phyloP scores from a whole-genome alignment of 1,140 invertebrate species.

The Drosophila takahashii region DNA sequence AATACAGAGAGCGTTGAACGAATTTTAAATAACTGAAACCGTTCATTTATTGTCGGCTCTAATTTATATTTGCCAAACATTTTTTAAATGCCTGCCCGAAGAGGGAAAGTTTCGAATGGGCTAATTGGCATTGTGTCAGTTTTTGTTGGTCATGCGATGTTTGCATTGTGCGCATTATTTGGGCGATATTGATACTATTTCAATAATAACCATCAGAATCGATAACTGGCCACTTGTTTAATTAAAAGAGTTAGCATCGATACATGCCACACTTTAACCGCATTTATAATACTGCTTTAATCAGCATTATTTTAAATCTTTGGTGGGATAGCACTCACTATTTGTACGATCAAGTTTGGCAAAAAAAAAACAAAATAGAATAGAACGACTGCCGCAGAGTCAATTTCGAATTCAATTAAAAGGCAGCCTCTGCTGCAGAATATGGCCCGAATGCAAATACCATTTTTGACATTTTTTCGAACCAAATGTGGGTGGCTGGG shows the following conservation, averaged over 20 bases:
- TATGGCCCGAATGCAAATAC: slow-evolving; percentile 60
- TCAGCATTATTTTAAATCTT: slow-evolving; percentile 5
- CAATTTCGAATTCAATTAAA: slow-evolving; percentile 65
- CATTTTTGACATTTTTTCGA: slow-evolving; percentile 68
- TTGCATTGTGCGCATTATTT: slow-evolving; percentile 32
- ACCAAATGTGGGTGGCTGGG: slow-evolving; percentile 14
- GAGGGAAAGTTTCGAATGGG: slow-evolving; percentile 5
- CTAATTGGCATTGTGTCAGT: slow-evolving; percentile 45
- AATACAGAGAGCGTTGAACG: not conserved
- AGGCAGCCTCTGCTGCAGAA: slow-evolving; percentile 13
- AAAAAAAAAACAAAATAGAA: not conserved
- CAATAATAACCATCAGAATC: slow-evolving; percentile 1
- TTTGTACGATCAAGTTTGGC: not conserved
- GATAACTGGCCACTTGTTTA: slow-evolving; percentile 6
- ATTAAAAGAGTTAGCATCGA: slow-evolving; percentile 14
- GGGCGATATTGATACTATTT: not conserved
- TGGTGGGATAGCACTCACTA: not conserved
- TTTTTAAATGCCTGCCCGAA: not conserved
- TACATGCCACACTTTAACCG: not conserved
- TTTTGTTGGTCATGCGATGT: slow-evolving; percentile 13
- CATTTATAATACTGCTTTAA: not conserved
- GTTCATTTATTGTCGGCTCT: not conserved
- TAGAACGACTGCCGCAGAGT: slow-evolving; percentile 8
- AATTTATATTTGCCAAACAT: slow-evolving; percentile 7
- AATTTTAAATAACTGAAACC: slow-evolving; percentile 13